Base-by-base conservation (phyloP, 2,797 vertebrate genomes). In the Cryptoprocta ferox region DNA sequence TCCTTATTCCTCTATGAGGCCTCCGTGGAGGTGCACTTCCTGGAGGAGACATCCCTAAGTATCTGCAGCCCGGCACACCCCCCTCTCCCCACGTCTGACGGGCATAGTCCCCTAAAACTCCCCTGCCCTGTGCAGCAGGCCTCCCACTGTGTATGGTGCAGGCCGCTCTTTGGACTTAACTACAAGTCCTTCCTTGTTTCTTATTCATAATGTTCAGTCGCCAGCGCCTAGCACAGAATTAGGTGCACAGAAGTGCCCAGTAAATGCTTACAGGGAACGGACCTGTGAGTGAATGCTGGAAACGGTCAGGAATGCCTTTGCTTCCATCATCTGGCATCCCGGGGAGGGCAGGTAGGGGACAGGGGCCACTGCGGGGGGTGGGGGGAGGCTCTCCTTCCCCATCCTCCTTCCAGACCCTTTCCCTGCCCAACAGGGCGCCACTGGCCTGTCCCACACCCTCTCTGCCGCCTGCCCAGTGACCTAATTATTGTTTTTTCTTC, bases 401-500 rank as follows among this genome's bases (percentile, higher is more conserved):
- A 1, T 13, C 82, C 0, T 61, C 91, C 82, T 82, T 83, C 78
- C 95, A 73, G 94, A 83, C 89, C 97, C 95, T 61, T 45, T 96
- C 96, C 96, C 98, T 95, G 97, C 98, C 97, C 98, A 90, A 26
- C 97, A 81, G 98, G 98, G 98, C 98, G 97, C 98, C 97, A 97
- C 95, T 24, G 96, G 98, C 94, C 97, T 94, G 96, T 92, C 95
- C 97, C 98, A 97, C 98, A 97, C 96, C 98, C 97, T 98, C 95
- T 97, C 97, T 97, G 97, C 97, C 97, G 98, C 97, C 97, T 97
- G 98, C 97, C 97, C 98, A 97, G 98, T 98, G 97, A 98, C 97
- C 97, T 98, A 98, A 98, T 98, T 98, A 98, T 97, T 98, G 97
- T 98, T 98, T 98, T 98, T 98, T 96, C 97, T 98, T 98, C 95